Evolutionary conservation across 2,113 vertebrate species (phyloP).

Genomic region (Madoqua kirkii): DNA sequence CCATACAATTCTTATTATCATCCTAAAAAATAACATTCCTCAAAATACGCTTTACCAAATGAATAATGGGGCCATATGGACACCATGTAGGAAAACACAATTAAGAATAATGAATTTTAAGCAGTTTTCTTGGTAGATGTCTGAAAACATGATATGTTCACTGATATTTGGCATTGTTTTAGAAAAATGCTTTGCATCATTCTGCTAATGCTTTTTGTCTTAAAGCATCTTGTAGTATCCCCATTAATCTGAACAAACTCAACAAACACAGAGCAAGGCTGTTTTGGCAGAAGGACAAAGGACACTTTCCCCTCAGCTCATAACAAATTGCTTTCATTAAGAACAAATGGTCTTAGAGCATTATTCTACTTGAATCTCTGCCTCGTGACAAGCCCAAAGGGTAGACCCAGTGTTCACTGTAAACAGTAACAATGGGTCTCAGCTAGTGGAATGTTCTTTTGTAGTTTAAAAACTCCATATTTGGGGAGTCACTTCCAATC

Average conservation of each 20-base stretch:
- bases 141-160: conserved; percentile 18
- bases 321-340: conserved; percentile 80
- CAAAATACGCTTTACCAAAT: conserved; percentile 4
- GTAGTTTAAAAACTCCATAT: neutral
- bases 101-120: conserved; percentile 71
- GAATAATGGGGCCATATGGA: conserved; percentile 43
- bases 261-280: conserved; percentile 53
- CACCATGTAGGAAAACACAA: conserved; percentile 73
- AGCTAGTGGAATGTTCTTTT: neutral
- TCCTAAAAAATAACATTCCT: neutral
- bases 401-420: conserved; percentile 33
- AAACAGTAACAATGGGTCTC: conserved; percentile 24
- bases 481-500: neutral
- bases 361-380: conserved; percentile 56
- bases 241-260: conserved; percentile 62
- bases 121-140: conserved; percentile 51
- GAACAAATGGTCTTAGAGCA: conserved; percentile 72
- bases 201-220: conserved; percentile 65
- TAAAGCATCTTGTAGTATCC: conserved; percentile 46
- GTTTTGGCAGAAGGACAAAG: conserved; percentile 76
- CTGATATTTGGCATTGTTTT: conserved; percentile 57
- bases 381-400: conserved; percentile 56
- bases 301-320: conserved; percentile 67
- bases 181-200: conserved; percentile 59
- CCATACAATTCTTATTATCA: neutral